These are phyloP conservation scores for Metopia argyrocephala DNA, from an alignment of 2,888 invertebrate species.

Conservation along the genomic window DNA sequence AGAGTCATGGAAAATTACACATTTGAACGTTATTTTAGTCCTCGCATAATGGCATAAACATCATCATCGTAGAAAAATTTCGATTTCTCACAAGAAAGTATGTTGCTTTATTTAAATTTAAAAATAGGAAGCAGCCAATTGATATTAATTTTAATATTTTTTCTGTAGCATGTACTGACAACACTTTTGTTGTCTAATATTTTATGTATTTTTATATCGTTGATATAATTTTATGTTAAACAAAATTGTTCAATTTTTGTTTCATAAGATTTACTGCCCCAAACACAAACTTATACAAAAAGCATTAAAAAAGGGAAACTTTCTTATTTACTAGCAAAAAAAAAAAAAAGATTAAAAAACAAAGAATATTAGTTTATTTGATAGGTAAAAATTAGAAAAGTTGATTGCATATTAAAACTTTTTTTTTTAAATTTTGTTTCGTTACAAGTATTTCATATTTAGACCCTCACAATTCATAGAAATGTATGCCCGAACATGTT, in stretches of 20 bases:
- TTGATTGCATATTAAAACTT: background rate
- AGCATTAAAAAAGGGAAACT: background rate
- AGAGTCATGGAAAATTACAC: no score
- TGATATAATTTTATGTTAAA: constrained; percentile 1
- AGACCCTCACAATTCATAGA: background rate
- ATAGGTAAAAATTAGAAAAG: background rate
- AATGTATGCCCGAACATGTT: constrained; percentile 11
- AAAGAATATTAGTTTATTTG: no score
- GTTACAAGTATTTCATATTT: background rate
- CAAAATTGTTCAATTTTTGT: background rate
- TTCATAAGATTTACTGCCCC: background rate
- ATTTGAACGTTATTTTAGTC: no score
- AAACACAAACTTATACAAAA: background rate
- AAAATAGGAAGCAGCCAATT: no score
- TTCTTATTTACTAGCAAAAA: background rate
- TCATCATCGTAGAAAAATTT: no score
- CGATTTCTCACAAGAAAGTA: no score
- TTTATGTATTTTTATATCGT: background rate
- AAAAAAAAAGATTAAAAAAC: background rate
- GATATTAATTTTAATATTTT: no score
- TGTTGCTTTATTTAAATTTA: no score
- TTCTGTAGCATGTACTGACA: background rate
- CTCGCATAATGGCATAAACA: no score
- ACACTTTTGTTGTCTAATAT: background rate
- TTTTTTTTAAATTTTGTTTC: background rate